phyloP scores from a whole-genome alignment of 2,113 vertebrate species.

The Rhipidura dahli region DNA sequence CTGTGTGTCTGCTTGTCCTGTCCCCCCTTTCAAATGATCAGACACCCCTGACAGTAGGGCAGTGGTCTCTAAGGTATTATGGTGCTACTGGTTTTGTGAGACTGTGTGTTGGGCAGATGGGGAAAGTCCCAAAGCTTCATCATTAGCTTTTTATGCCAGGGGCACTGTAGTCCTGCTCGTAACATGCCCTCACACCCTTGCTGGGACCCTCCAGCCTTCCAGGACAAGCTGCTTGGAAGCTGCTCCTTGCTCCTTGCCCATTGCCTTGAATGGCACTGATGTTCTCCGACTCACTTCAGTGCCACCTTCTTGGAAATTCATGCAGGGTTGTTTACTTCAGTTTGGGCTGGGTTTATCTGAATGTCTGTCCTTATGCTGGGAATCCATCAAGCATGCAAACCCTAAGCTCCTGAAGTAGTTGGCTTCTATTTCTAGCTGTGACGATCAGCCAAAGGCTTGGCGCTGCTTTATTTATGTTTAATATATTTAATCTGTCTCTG shows the following conservation, averaged over 20 bases:
- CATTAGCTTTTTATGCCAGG: background rate
- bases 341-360: constrained; percentile 7
- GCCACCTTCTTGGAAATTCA: background rate
- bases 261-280: background rate
- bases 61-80: background rate
- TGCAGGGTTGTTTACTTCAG: constrained; percentile 2
- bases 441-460: constrained; percentile 32
- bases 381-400: background rate
- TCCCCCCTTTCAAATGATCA: background rate
- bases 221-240: background rate
- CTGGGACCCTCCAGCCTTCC: background rate
- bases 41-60: background rate
- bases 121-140: background rate
- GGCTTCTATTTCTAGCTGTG: constrained; percentile 45
- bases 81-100: background rate
- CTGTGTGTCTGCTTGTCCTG: background rate
- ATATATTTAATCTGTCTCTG: constrained; percentile 55
- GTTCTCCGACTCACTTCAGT: background rate
- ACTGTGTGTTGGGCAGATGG: background rate
- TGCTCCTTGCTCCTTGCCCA: background rate
- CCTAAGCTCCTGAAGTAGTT: constrained; percentile 20
- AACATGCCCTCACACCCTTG: background rate
- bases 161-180: background rate
- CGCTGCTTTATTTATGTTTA: constrained; percentile 62
- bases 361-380: background rate